phyloP scores from a whole-genome alignment of 2,888 invertebrate genomes.

The Dione vanillae region DNA sequence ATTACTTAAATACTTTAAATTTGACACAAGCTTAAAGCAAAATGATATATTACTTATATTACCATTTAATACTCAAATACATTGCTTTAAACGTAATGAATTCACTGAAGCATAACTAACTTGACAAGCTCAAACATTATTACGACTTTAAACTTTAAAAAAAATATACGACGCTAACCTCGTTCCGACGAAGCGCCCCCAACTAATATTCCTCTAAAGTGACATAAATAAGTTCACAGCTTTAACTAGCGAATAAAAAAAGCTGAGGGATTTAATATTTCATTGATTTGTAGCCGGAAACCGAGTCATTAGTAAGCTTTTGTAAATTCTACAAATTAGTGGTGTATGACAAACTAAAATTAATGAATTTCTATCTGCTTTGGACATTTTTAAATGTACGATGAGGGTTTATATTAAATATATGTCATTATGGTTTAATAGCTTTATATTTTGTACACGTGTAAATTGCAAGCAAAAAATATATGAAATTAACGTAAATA shows the following conservation, averaged over 20 bases:
- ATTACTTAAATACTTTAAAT: no score
- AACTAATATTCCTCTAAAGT: conserved; percentile 71
- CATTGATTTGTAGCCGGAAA: conserved; percentile 76
- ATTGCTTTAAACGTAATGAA: not conserved
- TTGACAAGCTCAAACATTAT: conserved; percentile 32
- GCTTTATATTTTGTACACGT: not conserved
- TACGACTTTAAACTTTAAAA: conserved; percentile 45
- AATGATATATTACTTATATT: no score
- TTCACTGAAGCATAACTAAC: conserved; percentile 2
- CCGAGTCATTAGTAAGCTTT: conserved; percentile 71
- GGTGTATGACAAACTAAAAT: conserved; percentile 80
- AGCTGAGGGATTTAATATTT: conserved; percentile 66
- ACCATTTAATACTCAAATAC: no score
- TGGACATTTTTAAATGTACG: conserved; percentile 66
- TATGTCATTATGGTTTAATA: not conserved
- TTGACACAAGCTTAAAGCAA: no score
- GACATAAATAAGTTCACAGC: conserved; percentile 75
- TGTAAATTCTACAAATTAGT: conserved; percentile 82
- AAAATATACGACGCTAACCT: conserved; percentile 60
- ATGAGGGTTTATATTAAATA: conserved; percentile 53
- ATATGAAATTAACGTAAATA: not conserved
- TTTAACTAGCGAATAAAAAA: conserved; percentile 52
- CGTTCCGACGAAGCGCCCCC: conserved; percentile 64
- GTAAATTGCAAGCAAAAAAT: not conserved
- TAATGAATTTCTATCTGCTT: conserved; percentile 67